Conservation (phyloP, 2,888 invertebrate species). For the Helleia helle region DNA sequence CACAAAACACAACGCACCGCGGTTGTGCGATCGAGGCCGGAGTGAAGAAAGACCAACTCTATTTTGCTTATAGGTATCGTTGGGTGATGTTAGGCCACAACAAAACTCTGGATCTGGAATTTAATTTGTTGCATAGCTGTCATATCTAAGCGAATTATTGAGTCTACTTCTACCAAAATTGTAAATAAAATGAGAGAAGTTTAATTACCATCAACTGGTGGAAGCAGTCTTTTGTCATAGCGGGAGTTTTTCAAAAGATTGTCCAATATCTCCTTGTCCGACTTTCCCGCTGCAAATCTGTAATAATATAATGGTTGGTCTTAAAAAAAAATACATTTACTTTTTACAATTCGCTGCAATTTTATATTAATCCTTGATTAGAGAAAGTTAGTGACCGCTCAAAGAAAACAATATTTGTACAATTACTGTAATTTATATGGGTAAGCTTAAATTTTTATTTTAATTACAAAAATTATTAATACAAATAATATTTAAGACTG, state of each 20-base stretch:
- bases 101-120: conserved; percentile 93
- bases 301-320: conserved; percentile 36
- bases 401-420: too few species aligned
- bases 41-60: conserved; percentile 65
- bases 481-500: too few species aligned
- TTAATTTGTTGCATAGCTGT: conserved; percentile 11
- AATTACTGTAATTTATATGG: too few species aligned
- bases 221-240: conserved; percentile 94
- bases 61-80: conserved; percentile 80
- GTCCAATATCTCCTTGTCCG: conserved; percentile 94
- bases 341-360: too few species aligned
- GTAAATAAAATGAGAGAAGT: background rate
- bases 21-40: conserved; percentile 73
- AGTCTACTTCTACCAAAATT: conserved; percentile 4
- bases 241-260: conserved; percentile 88
- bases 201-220: conserved; percentile 87
- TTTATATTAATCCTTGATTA: too few species aligned
- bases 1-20: conserved; percentile 75
- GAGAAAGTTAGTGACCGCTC: too few species aligned
- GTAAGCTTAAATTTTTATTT: too few species aligned
- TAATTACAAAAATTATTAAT: too few species aligned
- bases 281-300: conserved; percentile 93
- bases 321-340: too few species aligned
- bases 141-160: background rate
- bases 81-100: conserved; percentile 88